Evolutionary conservation across 2,797 vertebrate genomes (phyloP).

Genomic region (Odontamblyopus lacepedii): DNA sequence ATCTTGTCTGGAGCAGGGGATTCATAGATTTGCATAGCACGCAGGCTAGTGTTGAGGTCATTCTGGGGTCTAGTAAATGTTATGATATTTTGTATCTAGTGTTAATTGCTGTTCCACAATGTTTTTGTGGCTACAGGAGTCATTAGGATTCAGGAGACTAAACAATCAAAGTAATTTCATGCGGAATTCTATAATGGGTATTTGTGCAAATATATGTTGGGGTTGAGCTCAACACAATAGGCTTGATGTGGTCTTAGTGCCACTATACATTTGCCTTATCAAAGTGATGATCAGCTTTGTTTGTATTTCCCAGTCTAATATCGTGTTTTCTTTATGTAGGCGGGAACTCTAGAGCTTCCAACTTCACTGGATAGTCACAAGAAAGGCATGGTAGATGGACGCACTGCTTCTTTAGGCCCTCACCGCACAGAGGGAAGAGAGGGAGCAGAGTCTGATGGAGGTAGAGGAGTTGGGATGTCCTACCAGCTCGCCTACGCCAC

Average conservation of each 20-base stretch:
- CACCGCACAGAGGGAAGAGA: conserved; percentile 61
- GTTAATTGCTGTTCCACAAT: background rate
- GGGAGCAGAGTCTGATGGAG: conserved; percentile 55
- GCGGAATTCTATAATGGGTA: too few relatives aligned
- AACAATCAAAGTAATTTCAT: too few relatives aligned
- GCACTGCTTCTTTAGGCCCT: conserved; percentile 70
- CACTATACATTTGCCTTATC: conserved; percentile 13
- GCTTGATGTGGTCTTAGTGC: conserved; percentile 21
- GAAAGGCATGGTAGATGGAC: conserved; percentile 73
- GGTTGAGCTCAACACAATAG: conserved; percentile 25
- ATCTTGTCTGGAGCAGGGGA: conserved; percentile 21
- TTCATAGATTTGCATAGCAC: conserved; percentile 6
- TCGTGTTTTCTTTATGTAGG: conserved; percentile 65
- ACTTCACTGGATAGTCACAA: conserved; percentile 72
- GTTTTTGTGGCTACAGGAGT: too few relatives aligned
- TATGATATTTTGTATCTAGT: background rate
- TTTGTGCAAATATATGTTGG: too few relatives aligned
- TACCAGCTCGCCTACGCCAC: conserved; percentile 82
- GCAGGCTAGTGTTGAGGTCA: background rate
- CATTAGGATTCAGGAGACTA: too few relatives aligned
- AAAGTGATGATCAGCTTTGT: background rate
- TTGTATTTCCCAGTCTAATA: conserved; percentile 23
- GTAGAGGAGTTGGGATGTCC: conserved; percentile 49
- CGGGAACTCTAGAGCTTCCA: conserved; percentile 73
- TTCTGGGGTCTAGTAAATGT: conserved; percentile 11